These are phyloP conservation scores for Meghimatium bilineatum DNA, from an alignment of 2,888 invertebrate genomes.

Conservation along the genomic window DNA sequence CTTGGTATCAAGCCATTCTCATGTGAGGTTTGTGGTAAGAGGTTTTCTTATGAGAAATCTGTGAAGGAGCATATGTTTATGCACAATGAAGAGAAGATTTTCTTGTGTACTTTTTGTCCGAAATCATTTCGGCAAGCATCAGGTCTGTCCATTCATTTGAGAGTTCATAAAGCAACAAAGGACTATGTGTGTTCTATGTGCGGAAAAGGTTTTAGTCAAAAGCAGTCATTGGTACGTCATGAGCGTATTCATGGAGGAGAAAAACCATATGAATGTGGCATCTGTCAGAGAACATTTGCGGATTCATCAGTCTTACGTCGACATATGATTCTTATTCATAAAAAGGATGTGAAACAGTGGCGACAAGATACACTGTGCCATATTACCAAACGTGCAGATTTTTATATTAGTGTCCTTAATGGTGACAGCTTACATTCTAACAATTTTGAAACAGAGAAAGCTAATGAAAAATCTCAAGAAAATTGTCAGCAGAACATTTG, in stretches of 20 bases:
- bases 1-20: slow-evolving; percentile 66
- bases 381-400: slow-evolving; percentile 49
- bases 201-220: slow-evolving; percentile 77
- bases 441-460: slow-evolving; percentile 1
- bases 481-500: neutral
- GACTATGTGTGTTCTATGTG: slow-evolving; percentile 76
- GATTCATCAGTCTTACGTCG: slow-evolving; percentile 68
- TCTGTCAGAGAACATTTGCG: slow-evolving; percentile 75
- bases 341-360: slow-evolving; percentile 64
- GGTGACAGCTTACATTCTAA: slow-evolving; percentile 9
- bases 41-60: slow-evolving; percentile 68
- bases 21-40: slow-evolving; percentile 68
- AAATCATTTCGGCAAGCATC: slow-evolving; percentile 75
- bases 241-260: slow-evolving; percentile 78
- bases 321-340: slow-evolving; percentile 69
- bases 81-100: slow-evolving; percentile 72
- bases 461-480: neutral
- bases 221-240: slow-evolving; percentile 77
- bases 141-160: slow-evolving; percentile 76
- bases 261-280: slow-evolving; percentile 75
- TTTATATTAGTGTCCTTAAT: slow-evolving; percentile 51
- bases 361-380: slow-evolving; percentile 56
- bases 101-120: slow-evolving; percentile 75
- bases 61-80: slow-evolving; percentile 72
- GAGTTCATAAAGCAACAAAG: slow-evolving; percentile 76